Evolutionary conservation across 2,797 vertebrate species (phyloP), one percentile per base, ranked within the genome.

Genomic region (Psittacula echo): DNA sequence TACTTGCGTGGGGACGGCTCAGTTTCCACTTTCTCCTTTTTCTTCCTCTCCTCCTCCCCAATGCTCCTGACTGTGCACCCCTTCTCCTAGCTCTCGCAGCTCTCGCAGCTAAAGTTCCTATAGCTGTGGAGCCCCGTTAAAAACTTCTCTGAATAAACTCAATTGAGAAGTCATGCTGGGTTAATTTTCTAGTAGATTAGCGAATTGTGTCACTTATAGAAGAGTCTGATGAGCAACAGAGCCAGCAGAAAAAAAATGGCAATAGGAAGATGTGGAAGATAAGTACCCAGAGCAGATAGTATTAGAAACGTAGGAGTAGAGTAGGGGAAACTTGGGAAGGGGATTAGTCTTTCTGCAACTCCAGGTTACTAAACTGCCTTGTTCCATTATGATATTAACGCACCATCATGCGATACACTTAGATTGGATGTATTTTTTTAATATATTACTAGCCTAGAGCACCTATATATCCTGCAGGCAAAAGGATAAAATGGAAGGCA

Each of bases 31-130:
- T 51, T 12, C 27, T 67, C 9, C 4, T 3, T 72, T 62, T 84
- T n/a, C n/a, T 51, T 92, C 18, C 15, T 58, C 10, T 86, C 21
- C 22, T 64, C 7, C 5, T 90, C 9, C 5, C 8, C 19, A n/a
- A 0, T 5, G 8, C 5, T 74, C 13, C 41, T 9, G 8, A 24
- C 13, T 51, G 11, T 17, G 12, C 2, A 4, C 1, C 5, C 3
- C 14, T 66, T n/a, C 8, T 30, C n/a, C n/a, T 34, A 58, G n/a
- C 56, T 34, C 56, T 34, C 2, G 3, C 21, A 58, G n/a, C 56
- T 34, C 56, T 34, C 2, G 1, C 21, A 58, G n/a, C n/a, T 34
- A 16, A 34, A 16, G 56, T 23, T 86, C 3, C 22, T 75, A 18
- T n/a, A 62, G 21, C 29, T 84, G 42, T 19, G 39, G 13, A 71